These are phyloP conservation scores for Myzus persicae DNA, from an alignment of 1,140 invertebrate species.

Conservation along the genomic window DNA sequence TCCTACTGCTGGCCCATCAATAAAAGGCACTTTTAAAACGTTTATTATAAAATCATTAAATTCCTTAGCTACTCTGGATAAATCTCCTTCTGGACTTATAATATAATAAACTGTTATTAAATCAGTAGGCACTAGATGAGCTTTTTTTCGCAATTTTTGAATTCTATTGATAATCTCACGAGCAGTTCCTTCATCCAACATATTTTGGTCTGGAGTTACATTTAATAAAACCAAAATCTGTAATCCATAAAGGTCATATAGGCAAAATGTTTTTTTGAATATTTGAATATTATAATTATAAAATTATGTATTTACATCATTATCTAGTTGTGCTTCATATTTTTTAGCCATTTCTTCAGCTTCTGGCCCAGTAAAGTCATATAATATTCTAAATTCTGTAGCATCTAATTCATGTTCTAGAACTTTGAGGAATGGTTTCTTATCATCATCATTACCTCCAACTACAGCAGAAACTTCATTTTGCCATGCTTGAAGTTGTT, in stretches of 20 bases:
- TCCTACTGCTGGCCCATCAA: constrained; percentile 23
- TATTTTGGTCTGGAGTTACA: constrained; percentile 64
- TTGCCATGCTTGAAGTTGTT: constrained; percentile 73
- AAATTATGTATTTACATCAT: constrained; percentile 70
- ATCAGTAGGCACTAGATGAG: constrained; percentile 90
- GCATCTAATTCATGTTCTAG: constrained; percentile 79
- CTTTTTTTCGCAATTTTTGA: constrained; percentile 97
- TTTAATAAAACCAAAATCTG: constrained; percentile 78
- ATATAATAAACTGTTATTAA: constrained; percentile 85
- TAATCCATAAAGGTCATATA: constrained; percentile 1
- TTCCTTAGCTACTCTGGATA: constrained; percentile 74
- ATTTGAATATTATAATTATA: neutral
- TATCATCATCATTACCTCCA: constrained; percentile 12
- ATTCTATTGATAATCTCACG: constrained; percentile 96
- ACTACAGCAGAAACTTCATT: constrained; percentile 29
- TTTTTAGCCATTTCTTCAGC: constrained; percentile 71
- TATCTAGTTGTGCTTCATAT: constrained; percentile 91
- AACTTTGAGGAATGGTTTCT: constrained; percentile 64
- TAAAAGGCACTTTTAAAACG: constrained; percentile 80
- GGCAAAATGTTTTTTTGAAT: constrained; percentile 45
- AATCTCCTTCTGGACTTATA: constrained; percentile 70
- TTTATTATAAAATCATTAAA: constrained; percentile 81
- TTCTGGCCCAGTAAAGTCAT: constrained; percentile 71
- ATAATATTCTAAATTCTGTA: constrained; percentile 83
- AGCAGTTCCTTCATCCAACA: constrained; percentile 91